Evolutionary conservation across 2,888 invertebrate species (phyloP).

Genomic region (Hirtodrosophila cameraria): DNA sequence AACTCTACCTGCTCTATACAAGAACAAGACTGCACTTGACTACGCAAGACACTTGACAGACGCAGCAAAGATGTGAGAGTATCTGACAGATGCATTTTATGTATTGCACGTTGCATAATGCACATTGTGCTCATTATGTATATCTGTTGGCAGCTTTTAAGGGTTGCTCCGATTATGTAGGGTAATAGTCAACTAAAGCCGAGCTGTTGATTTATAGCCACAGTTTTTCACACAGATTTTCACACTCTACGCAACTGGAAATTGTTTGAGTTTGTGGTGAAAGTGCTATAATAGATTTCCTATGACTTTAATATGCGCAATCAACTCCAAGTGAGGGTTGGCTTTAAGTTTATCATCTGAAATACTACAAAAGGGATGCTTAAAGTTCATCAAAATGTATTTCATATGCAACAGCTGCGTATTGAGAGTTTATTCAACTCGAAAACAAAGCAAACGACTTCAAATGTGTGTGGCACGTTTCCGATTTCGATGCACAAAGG

Average conservation of each 20-base stretch:
- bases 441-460: conserved; percentile 33
- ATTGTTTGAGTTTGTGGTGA: conserved; percentile 56
- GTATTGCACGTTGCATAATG: neutral
- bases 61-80: conserved; percentile 45
- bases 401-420: conserved; percentile 42
- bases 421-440: conserved; percentile 72
- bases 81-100: conserved; percentile 50
- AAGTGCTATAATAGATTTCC: conserved; percentile 57
- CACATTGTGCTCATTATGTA: conserved; percentile 32
- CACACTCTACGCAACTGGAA: conserved; percentile 32
- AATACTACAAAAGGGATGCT: conserved; percentile 35
- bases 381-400: conserved; percentile 40
- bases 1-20: neutral
- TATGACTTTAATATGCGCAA: conserved; percentile 50
- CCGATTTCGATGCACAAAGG: conserved; percentile 24
- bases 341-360: conserved; percentile 32
- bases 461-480: conserved; percentile 52
- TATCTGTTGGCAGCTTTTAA: conserved; percentile 19
- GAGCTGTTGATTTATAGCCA: conserved; percentile 49
- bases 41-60: conserved; percentile 36
- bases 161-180: conserved; percentile 55
- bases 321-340: conserved; percentile 34
- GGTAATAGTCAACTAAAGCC: conserved; percentile 45
- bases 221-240: conserved; percentile 53
- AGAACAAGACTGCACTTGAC: conserved; percentile 32